Base-by-base conservation (phyloP, 1,140 invertebrate species). In the Drosophila biarmipes region DNA sequence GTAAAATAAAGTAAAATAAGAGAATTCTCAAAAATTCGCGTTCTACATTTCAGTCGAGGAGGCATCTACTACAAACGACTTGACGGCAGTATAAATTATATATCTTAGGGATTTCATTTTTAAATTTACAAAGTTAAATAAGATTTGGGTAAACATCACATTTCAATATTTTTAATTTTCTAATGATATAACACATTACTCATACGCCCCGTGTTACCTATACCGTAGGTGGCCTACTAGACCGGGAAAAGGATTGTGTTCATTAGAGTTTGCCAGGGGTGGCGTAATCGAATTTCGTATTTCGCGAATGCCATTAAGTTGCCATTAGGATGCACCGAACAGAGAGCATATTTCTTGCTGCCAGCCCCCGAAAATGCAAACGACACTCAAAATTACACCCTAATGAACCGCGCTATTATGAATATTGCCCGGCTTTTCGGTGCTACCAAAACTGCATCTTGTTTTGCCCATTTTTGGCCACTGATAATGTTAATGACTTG, bases 401-500 rank as follows among this genome's bases (percentile, higher is more conserved):
- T 79, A 84, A 82, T 82, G 80, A 84, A 79, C 58, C 43, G 49
- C 51, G 53, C 42, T 38, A 46, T 68, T 68, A 68, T 56, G 19
- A 69, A 56, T 48, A 67, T 43, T 24, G 21, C 57, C 49, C 15
- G 27, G 27, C 17, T 12, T n/a, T 38, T 21, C 27, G 12, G 8
- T 10, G 19, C 24, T 38, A 55, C n/a, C 27, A 10, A 24, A 48
- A 21, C 43, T 24, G 62, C 42, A 64, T 63, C 73, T 49, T 67
- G 37, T 42, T 67, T 51, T n/a, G 43, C 8, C 29, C 29, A 46
- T 37, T 64, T 37, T 62, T 15, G 29, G 37, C 19, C 38, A 29
- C 56, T 76, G 77, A 75, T 79, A 82, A 84, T 66, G 80, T 79
- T 82, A 82, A 82, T 82, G 80, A 84, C 75, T 82, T 78, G 53